A percentile compares a stretch with the other conserved stretches of the same genome.
Conservation (phyloP, 2,113 vertebrate species). For the Xenus cinereus region DNA sequence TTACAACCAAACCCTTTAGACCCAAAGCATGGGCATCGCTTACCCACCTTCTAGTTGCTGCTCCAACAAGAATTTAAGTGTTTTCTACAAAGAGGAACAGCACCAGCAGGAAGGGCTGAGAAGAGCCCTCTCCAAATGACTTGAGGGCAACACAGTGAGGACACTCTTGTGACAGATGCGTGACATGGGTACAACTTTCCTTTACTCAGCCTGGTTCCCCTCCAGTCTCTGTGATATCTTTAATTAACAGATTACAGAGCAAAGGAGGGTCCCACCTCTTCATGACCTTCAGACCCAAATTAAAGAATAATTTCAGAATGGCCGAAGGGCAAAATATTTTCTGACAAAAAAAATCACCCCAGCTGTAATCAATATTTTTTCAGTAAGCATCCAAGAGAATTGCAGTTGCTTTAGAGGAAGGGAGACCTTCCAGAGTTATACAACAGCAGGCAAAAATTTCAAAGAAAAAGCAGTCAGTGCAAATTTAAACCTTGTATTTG, state of each 20-base stretch:
- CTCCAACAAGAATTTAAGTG: background rate
- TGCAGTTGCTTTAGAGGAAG: background rate
- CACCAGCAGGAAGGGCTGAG: background rate
- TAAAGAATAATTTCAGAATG: background rate
- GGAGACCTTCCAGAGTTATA: background rate
- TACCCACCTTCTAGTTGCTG: background rate
- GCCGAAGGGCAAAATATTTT: background rate
- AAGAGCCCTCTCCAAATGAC: background rate
- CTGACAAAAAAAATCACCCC: background rate
- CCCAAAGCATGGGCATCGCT: background rate
- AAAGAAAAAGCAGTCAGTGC: slow-evolving; percentile 7
- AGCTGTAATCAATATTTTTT: slow-evolving; percentile 37
- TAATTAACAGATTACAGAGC: background rate
- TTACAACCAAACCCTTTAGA: background rate
- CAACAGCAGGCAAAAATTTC: slow-evolving; percentile 22
- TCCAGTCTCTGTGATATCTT: background rate
- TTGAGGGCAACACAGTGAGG: background rate
- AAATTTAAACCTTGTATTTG: background rate
- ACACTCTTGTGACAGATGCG: background rate
- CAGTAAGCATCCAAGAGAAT: background rate
- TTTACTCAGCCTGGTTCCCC: background rate
- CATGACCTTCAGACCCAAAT: background rate
- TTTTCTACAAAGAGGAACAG: background rate
- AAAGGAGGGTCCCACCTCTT: background rate
- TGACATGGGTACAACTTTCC: background rate